phyloP scores from a whole-genome alignment of 2,888 invertebrate genomes.

The Hirtodrosophila cameraria region DNA sequence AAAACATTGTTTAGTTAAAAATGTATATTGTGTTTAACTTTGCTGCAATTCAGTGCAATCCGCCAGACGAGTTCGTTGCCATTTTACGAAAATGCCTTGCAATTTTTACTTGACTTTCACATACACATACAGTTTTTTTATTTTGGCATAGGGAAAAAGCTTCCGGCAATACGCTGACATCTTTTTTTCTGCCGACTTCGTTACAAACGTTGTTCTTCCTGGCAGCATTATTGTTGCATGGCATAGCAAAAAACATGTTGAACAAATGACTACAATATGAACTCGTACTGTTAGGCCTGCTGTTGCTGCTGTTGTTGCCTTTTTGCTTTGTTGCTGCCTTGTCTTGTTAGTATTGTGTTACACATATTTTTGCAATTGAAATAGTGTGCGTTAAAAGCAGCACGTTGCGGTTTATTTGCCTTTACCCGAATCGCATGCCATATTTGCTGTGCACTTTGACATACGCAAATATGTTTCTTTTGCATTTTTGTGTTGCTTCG shows the following conservation, averaged over 20 bases:
- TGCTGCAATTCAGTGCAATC: no score
- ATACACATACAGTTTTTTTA: background rate
- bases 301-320: no score
- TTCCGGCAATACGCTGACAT: conserved; percentile 45
- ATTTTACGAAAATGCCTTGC: no score
- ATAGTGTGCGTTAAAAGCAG: conserved; percentile 5
- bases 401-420: conserved; percentile 44
- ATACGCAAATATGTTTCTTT: conserved; percentile 50
- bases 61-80: no score
- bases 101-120: no score
- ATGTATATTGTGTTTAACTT: no score
- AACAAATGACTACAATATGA: conserved; percentile 43
- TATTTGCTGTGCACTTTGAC: conserved; percentile 56
- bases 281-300: conserved; percentile 10
- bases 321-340: conserved; percentile 1
- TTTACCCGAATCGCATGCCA: conserved; percentile 37
- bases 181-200: conserved; percentile 14
- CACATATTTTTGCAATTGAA: background rate
- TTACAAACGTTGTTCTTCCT: background rate
- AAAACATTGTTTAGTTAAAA: no score
- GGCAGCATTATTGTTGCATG: conserved; percentile 1
- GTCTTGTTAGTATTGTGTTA: background rate
- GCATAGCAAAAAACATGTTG: conserved; percentile 6
- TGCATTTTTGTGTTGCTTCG: conserved; percentile 12
- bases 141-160: background rate